Evolutionary conservation across 2,888 invertebrate species (phyloP).

Genomic region (Lydus trimaculatus): DNA sequence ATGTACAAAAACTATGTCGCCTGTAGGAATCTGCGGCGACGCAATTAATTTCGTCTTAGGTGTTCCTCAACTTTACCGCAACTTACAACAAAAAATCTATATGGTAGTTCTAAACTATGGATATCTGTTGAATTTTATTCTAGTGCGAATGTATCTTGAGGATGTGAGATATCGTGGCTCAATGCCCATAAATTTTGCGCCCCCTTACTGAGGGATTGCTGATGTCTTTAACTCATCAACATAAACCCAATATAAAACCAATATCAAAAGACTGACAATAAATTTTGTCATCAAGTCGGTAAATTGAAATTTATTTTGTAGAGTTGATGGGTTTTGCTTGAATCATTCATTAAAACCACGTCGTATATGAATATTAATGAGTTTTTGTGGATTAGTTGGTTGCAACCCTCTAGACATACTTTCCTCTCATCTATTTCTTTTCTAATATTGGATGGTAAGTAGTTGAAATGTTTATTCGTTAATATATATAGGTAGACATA

Average conservation of each 20-base stretch:
- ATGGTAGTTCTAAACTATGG: not conserved
- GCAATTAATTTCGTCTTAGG: no score
- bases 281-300: conserved; percentile 41
- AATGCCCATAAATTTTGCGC: conserved; percentile 38
- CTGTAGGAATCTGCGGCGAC: no score
- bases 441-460: conserved; percentile 1
- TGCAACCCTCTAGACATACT: not conserved
- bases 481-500: conserved; percentile 13
- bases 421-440: conserved; percentile 20
- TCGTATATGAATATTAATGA: conserved; percentile 43
- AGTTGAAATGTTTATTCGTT: conserved; percentile 27
- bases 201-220: conserved; percentile 15
- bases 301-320: conserved; percentile 55
- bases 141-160: not conserved
- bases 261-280: conserved; percentile 46
- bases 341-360: conserved; percentile 50
- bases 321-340: conserved; percentile 43
- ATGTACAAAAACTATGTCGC: no score
- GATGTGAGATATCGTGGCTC: conserved; percentile 15
- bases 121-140: not conserved
- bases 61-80: no score
- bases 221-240: conserved; percentile 43
- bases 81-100: no score
- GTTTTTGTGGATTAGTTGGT: conserved; percentile 17
- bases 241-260: conserved; percentile 50